Base-by-base conservation (phyloP, 2,888 invertebrate genomes). In the Blomia tropicalis region DNA sequence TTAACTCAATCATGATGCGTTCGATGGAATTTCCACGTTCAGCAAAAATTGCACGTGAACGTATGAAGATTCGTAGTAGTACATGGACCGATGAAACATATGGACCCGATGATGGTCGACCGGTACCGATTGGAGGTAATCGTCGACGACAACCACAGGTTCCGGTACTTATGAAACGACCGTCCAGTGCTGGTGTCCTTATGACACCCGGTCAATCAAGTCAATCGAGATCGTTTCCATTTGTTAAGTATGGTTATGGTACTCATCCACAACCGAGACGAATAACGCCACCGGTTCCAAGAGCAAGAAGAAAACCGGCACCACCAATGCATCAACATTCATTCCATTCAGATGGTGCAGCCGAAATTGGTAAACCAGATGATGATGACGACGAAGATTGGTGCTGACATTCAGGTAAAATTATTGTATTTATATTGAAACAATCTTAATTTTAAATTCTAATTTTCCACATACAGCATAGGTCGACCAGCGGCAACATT, bases 321-420 rank as follows among this genome's bases (percentile, higher is more conserved):
- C 2, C 23, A 36, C 32, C 36, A 31, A 14, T 32, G 17, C 56
- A 56, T 31, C 56, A 56, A 36, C 29, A 27, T 19, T 56, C 56
- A 32, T 56, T 56, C 29, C 56, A 56, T 31, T 56, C 56, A 11
- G 56, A 56, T 25, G 51, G 51, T 7, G 41, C 41, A 41, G 51
- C 23, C 23, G 51, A 27, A 14, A n/a, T 47, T 7, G 22, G 27
- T 19, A 27, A 19, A n/a, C 23, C 22, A 7, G 51, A 47, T 7
- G 51, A 47, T 7, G 51, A 47, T 19, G 51, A 47, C 51, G 51
- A 47, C 27, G 51, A 47, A 19, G 51, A 47, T n/a, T 47, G 51
- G 51, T 47, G 51, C 51, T 47, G 51, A 47, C 51, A 47, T 47
- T 11, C 51, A n/a, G 7, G 51, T 22, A n/a, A n/a, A n/a, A n/a